Conservation (phyloP, 2,113 vertebrate species). For the Amphiprion ocellaris region DNA sequence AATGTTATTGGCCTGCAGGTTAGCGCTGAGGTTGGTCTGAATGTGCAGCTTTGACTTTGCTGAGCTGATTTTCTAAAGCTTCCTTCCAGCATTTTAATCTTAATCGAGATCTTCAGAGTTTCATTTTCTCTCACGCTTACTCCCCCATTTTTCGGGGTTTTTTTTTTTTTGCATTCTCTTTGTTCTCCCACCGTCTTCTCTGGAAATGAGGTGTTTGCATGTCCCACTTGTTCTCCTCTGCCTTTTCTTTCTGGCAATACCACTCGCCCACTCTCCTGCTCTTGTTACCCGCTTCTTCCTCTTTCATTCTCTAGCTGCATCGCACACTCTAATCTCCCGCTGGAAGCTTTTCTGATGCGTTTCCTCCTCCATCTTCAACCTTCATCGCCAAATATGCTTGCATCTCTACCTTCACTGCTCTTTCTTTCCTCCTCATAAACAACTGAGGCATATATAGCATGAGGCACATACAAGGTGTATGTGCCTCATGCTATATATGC, state of each 20-base stretch:
- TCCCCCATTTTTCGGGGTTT: not conserved
- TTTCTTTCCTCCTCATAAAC: not conserved
- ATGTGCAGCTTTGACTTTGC: slow-evolving; percentile 37
- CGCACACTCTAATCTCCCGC: slow-evolving; percentile 68
- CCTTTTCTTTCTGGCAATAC: slow-evolving; percentile 49
- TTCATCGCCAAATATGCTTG: slow-evolving; percentile 53
- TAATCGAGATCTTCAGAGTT: slow-evolving; percentile 62
- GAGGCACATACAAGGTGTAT: not conserved
- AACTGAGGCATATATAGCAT: not conserved
- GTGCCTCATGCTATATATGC: no score
- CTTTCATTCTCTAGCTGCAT: slow-evolving; percentile 50
- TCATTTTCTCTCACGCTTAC: slow-evolving; percentile 41
- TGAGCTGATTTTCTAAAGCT: slow-evolving; percentile 49
- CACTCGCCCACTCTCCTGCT: slow-evolving; percentile 73
- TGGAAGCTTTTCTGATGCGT: slow-evolving; percentile 69
- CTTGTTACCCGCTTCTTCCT: slow-evolving; percentile 62
- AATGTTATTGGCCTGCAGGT: not conserved
- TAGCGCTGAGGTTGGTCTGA: slow-evolving; percentile 38
- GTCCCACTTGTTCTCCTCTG: slow-evolving; percentile 51
- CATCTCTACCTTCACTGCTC: slow-evolving; percentile 22
- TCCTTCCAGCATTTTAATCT: slow-evolving; percentile 37
- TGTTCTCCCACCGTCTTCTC: slow-evolving; percentile 40
- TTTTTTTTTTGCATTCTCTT: slow-evolving; percentile 28
- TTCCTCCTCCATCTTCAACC: slow-evolving; percentile 46
- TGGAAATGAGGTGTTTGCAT: slow-evolving; percentile 42